Evolutionary conservation across 1,140 invertebrate species (phyloP).

Genomic region (Pristionchus pacificus): DNA sequence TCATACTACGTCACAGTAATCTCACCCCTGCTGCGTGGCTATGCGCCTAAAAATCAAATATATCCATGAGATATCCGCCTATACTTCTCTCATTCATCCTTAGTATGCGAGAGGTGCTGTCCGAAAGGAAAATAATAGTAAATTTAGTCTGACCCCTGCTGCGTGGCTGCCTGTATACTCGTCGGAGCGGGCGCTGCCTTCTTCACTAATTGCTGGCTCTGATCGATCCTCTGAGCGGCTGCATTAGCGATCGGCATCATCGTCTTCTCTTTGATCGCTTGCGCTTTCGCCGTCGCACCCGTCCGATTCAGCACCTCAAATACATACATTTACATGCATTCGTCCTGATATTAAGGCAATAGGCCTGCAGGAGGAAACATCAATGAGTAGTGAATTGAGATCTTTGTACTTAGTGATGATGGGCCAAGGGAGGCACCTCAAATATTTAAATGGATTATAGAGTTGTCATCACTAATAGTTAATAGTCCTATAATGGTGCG

Average conservation of each 20-base stretch:
- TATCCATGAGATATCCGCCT: too few species aligned
- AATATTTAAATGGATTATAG: too few species aligned
- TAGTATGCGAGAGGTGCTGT: too few species aligned
- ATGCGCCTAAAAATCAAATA: neutral
- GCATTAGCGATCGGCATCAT: conserved; percentile 52
- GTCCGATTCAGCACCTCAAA: conserved; percentile 48
- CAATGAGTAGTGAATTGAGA: too few species aligned
- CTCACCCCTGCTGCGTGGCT: neutral
- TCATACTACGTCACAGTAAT: conserved; percentile 6
- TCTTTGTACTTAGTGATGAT: too few species aligned
- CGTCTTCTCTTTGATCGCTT: conserved; percentile 55
- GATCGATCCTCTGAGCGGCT: conserved; percentile 52
- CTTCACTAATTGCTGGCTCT: conserved; percentile 47
- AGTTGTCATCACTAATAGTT: too few species aligned
- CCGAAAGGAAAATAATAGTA: conserved; percentile 6
- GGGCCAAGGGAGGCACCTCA: too few species aligned
- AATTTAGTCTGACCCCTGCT: conserved; percentile 33
- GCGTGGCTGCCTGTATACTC: conserved; percentile 37
- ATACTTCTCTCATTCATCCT: too few species aligned
- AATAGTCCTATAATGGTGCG: too few species aligned
- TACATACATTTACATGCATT: too few species aligned
- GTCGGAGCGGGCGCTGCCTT: conserved; percentile 18
- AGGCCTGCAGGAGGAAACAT: too few species aligned
- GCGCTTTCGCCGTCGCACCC: conserved; percentile 55
- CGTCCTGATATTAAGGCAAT: too few species aligned